Conservation (phyloP, 2,797 vertebrate genomes). For the Labeo calbasu region DNA sequence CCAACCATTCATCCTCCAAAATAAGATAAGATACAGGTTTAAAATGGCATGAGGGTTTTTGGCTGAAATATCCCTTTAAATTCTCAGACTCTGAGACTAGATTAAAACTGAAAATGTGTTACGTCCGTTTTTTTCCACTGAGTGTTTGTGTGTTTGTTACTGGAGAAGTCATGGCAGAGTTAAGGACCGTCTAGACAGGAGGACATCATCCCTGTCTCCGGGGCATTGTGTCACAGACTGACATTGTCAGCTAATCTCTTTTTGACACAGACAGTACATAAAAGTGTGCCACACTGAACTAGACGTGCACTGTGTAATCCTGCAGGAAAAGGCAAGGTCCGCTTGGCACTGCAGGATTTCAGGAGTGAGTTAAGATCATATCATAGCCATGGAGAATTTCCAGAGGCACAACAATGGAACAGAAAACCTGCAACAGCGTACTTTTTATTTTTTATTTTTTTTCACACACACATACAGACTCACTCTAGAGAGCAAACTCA, state of each 20-base stretch:
- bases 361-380: constrained; percentile 28
- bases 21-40: background rate
- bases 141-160: background rate
- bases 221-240: constrained; percentile 27
- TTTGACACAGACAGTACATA: constrained; percentile 17
- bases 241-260: constrained; percentile 30
- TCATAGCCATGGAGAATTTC: constrained; percentile 3
- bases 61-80: constrained; percentile 1
- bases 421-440: constrained; percentile 1
- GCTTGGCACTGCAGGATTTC: constrained; percentile 32
- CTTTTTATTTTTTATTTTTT: no score
- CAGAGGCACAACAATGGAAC: constrained; percentile 10
- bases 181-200: constrained; percentile 31
- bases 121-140: background rate
- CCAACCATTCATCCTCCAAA: background rate
- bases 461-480: background rate
- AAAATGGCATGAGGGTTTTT: background rate
- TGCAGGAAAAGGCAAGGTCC: constrained; percentile 21
- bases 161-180: background rate
- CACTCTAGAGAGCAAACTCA: constrained; percentile 37
- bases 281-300: constrained; percentile 31
- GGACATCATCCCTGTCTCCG: constrained; percentile 21
- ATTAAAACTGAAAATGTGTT: background rate
- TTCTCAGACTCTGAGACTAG: background rate
- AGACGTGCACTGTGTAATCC: background rate